Evolutionary conservation across 2,888 invertebrate genomes (phyloP).

Genomic region (Eremobia ochroleuca): DNA sequence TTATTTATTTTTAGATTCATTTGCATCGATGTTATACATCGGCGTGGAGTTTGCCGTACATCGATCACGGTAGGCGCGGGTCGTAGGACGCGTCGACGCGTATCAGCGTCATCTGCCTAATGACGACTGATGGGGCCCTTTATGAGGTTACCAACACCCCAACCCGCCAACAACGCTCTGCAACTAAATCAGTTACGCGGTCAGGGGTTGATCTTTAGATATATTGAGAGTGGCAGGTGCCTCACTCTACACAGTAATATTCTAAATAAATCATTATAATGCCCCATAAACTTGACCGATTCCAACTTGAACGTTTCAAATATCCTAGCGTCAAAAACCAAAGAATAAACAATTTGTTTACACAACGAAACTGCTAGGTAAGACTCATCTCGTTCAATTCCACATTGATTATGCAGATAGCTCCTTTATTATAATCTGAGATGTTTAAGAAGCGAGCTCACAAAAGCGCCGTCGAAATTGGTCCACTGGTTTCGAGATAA

Average conservation of each 20-base stretch:
- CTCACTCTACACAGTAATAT: conserved; percentile 18
- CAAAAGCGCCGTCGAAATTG: conserved; percentile 71
- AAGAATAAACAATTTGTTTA: conserved; percentile 58
- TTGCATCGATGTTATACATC: conserved; percentile 30
- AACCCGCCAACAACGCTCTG: conserved; percentile 78
- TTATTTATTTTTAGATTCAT: conserved; percentile 34
- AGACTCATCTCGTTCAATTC: conserved; percentile 64
- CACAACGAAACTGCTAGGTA: conserved; percentile 55
- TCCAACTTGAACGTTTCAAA: conserved; percentile 32
- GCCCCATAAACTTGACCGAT: conserved; percentile 34
- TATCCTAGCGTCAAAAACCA: conserved; percentile 32
- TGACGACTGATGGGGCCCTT: conserved; percentile 89
- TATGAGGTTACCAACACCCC: conserved; percentile 85
- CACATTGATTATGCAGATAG: conserved; percentile 76
- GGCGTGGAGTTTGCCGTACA: conserved; percentile 45
- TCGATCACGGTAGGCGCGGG: conserved; percentile 52
- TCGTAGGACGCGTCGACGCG: conserved; percentile 61
- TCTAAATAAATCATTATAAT: conserved; percentile 54
- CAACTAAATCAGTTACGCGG: conserved; percentile 83
- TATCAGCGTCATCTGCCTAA: conserved; percentile 81
- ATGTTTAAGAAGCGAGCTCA: conserved; percentile 71
- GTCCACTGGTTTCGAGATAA: conserved; percentile 76
- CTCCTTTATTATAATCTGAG: conserved; percentile 68
- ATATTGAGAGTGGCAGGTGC: conserved; percentile 69
- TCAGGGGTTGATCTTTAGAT: conserved; percentile 68